These are phyloP conservation scores for Elachura formosa DNA, from an alignment of 2,113 vertebrate species.

Conservation along the genomic window DNA sequence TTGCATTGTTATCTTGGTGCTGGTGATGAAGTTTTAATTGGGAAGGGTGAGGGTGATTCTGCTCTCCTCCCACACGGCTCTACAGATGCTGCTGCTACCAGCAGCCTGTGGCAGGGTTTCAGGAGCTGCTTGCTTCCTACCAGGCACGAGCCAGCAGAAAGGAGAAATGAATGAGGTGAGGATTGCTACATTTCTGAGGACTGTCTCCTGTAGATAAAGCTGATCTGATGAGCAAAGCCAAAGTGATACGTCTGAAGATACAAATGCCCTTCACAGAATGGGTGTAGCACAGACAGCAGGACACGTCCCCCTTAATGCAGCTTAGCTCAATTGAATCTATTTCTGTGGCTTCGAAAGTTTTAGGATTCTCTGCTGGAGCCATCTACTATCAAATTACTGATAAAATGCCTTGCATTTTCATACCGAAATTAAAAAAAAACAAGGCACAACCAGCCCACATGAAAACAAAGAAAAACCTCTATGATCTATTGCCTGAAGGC, in stretches of 20 bases:
- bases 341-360: background rate
- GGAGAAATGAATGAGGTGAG: background rate
- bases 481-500: background rate
- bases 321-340: background rate
- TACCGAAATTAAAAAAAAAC: background rate
- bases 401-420: background rate
- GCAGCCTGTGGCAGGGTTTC: background rate
- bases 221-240: background rate
- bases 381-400: background rate
- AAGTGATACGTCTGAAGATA: background rate
- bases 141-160: background rate
- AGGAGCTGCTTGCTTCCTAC: background rate
- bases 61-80: background rate
- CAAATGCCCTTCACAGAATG: background rate
- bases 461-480: background rate
- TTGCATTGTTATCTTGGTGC: background rate
- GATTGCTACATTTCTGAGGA: background rate
- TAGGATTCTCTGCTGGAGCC: background rate
- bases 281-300: background rate
- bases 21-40: constrained; percentile 27
- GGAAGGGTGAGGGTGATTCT: background rate
- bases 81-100: background rate
- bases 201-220: background rate
- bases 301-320: background rate
- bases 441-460: background rate